Evolutionary conservation across 1,140 invertebrate species (phyloP), one percentile per base, ranked within the genome.

Genomic region (Hestina assimilis): DNA sequence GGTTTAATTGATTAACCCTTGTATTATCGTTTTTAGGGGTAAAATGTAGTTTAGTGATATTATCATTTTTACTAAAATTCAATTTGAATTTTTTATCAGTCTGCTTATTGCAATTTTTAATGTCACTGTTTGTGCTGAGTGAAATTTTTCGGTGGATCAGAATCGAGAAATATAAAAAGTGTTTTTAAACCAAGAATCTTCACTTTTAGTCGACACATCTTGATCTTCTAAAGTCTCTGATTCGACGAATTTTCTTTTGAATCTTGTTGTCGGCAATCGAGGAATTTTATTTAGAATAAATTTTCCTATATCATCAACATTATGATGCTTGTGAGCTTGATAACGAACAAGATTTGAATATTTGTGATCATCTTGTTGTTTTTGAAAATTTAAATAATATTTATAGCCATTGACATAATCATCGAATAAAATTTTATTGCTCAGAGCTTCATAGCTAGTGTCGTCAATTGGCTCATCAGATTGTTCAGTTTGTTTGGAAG

Each of bases 291-390:
- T 69, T 2, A 85, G 35, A 28, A 87, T 87, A 59, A 57, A 85
- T 52, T 85, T 87, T n/a, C 84, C 84, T 7, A 87, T 83, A 42
- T 87, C 84, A 59, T 87, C 80, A 14, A 85, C 82, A 26, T 69
- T 79, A 35, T 87, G 84, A 29, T 87, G 84, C 50, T 55, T 81
- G 26, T 87, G 84, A 3, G 84, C 84, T 59, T 87, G 80, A 38
- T 85, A 87, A 12, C 67, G 69, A 15, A 87, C 63, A 35, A 71
- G 38, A 59, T 81, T 73, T 2, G 82, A 85, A 47, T 75, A 85
- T 15, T 83, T 79, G 14, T 76, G 35, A 20, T 75, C 63, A 4
- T 56, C 69, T 57, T 73, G 66, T 0, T 85, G 69, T 56, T 74
- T 79, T 63, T 79, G 75, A 51, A 73, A 83, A 19, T 85, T 83